Percentiles rank a stretch among this genome's conserved stretches.
phyloP scores from a whole-genome alignment of 2,113 vertebrate genomes.

The Aptenodytes patagonicus region DNA sequence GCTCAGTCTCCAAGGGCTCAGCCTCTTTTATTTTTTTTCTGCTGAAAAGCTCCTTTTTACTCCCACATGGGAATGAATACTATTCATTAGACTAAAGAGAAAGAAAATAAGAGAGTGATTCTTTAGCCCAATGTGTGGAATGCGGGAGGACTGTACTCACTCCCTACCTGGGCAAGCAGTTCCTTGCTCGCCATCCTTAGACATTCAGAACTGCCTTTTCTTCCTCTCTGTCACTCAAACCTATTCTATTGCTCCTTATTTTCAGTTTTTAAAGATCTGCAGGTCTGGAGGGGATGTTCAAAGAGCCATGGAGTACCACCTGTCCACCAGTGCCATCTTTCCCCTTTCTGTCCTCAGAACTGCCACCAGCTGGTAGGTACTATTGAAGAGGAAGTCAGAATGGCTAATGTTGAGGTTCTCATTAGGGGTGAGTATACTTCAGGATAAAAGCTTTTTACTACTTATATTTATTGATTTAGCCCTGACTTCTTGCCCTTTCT shows the following conservation, averaged over 20 bases:
- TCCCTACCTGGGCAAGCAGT: not conserved
- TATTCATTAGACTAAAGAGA: not conserved
- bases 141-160: not conserved
- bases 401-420: not conserved
- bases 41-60: not conserved
- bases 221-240: not conserved
- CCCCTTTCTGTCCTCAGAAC: not conserved
- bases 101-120: not conserved
- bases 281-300: not conserved
- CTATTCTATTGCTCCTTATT: not conserved
- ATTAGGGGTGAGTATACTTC: not conserved
- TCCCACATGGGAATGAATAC: not conserved
- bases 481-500: not conserved
- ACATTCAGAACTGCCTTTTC: not conserved
- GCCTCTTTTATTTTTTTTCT: not conserved
- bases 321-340: not conserved
- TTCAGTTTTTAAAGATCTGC: not conserved
- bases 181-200: not conserved
- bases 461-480: not conserved
- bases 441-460: not conserved
- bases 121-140: not conserved
- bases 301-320: not conserved
- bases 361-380: not conserved
- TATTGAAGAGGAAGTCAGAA: not conserved
- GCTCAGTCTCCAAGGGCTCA: not conserved